Percentiles rank a stretch among this genome's conserved stretches.
phyloP scores from a whole-genome alignment of 2,888 invertebrate genomes.

The Stictocephala bisonia region DNA sequence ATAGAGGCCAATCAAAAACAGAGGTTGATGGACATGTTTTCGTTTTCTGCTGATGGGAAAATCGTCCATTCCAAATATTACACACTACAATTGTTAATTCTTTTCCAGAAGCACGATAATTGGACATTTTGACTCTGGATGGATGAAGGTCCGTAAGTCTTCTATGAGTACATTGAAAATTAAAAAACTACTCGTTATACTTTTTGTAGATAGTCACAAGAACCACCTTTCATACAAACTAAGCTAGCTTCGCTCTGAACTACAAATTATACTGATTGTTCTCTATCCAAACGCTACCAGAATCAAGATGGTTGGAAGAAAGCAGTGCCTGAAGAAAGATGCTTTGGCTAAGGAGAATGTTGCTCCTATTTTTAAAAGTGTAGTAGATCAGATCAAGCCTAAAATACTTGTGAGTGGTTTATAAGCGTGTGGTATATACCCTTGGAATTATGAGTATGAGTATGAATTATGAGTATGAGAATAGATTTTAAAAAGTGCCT shows the following conservation, averaged over 20 bases:
- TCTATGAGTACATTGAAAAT: slow-evolving; percentile 51
- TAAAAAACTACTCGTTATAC: slow-evolving; percentile 52
- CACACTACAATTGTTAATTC: slow-evolving; percentile 49
- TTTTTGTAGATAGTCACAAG: slow-evolving; percentile 58
- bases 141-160: slow-evolving; percentile 49
- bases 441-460: slow-evolving; percentile 43
- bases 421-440: slow-evolving; percentile 32
- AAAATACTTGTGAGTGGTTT: slow-evolving; percentile 43
- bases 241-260: slow-evolving; percentile 56
- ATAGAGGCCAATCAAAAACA: slow-evolving; percentile 59
- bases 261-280: slow-evolving; percentile 55
- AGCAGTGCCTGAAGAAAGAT: neutral
- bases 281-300: slow-evolving; percentile 60
- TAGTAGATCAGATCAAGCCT: slow-evolving; percentile 32
- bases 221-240: slow-evolving; percentile 55
- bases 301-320: slow-evolving; percentile 51
- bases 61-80: slow-evolving; percentile 55
- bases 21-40: slow-evolving; percentile 59
- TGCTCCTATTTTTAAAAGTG: slow-evolving; percentile 44
- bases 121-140: slow-evolving; percentile 63
- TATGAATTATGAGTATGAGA: too few relatives aligned
- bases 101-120: slow-evolving; percentile 61
- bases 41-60: slow-evolving; percentile 61
- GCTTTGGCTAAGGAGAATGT: slow-evolving; percentile 36
- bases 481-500: slow-evolving; percentile 41